Evolutionary conservation across 2,113 vertebrate genomes (phyloP), one percentile per base, ranked within the genome.

Genomic region (Plectropomus leopardus): DNA sequence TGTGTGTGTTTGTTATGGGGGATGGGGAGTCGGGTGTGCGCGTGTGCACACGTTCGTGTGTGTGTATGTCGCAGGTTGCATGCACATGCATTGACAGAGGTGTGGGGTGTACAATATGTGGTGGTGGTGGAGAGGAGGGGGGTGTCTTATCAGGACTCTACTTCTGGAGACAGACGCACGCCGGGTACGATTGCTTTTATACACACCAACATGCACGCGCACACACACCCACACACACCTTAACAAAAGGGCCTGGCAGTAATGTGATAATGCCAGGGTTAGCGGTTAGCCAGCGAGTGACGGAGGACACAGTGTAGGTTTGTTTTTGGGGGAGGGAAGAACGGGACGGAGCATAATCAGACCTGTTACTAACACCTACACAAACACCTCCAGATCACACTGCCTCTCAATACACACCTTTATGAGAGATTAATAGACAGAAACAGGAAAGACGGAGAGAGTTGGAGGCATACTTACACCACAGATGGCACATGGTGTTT

Each of bases 261-360:
- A 98, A 98, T 97, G 97, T 96, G 97, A 98, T 99, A 98, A 99
- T 97, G 96, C 96, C 96, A 95, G 95, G 96, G 96, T 95, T 89
- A 90, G 97, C 95, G 93, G 95, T 95, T 96, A 96, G 96, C 96
- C 40, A 32, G 85, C 83, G 83, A 80, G 59, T 53, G 71, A 80
- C 75, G 80, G 72, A 97, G 96, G 97, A 96, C 95, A 95, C 95
- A 94, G 91, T 95, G 94, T 94, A 95, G 97, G 95, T 96, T 96
- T 97, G 96, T 96, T 90, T 90, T 88, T 71, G 57, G 80, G 63
- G 76, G 63, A 69, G 72, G 69, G 70, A 70, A 68, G 71, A 61
- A 32, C 14, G n/a, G 44, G 66, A 68, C 28, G 7, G 3, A 44
- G 71, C 53, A 40, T 74, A 76, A 86, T 79, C 66, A 72, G 61